phyloP scores from a whole-genome alignment of 2,113 vertebrate genomes.

The Lanius collurio region DNA sequence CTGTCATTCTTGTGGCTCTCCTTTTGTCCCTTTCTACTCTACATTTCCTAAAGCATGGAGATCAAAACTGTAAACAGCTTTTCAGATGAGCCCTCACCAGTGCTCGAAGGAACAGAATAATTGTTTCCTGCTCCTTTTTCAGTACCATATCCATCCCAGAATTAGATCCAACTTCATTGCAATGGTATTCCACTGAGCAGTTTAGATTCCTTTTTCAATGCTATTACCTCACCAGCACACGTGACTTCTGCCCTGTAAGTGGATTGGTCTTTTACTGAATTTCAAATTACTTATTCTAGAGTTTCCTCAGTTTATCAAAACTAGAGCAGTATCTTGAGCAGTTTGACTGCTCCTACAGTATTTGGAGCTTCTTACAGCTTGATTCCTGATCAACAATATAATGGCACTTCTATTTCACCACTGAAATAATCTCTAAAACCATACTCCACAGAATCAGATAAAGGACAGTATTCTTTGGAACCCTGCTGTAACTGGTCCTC shows the following conservation, averaged over 20 bases:
- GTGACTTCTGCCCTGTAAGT: not conserved
- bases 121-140: not conserved
- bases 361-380: not conserved
- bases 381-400: not conserved
- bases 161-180: not conserved
- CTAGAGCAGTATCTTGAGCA: not conserved
- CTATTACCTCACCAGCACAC: not conserved
- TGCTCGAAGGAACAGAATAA: not conserved
- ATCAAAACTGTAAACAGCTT: conserved; percentile 7
- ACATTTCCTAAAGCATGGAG: not conserved
- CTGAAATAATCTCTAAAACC: not conserved
- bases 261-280: not conserved
- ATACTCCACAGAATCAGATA: not conserved
- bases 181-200: not conserved
- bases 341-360: not conserved
- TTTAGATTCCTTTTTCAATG: not conserved
- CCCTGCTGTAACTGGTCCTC: not conserved
- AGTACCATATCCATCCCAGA: not conserved
- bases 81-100: not conserved
- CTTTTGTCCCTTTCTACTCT: not conserved
- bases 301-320: not conserved
- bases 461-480: not conserved
- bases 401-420: not conserved
- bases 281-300: not conserved
- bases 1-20: not conserved